Evolutionary conservation across 2,888 invertebrate genomes (phyloP).

Genomic region (Scaptomyza cyrtandrae): DNA sequence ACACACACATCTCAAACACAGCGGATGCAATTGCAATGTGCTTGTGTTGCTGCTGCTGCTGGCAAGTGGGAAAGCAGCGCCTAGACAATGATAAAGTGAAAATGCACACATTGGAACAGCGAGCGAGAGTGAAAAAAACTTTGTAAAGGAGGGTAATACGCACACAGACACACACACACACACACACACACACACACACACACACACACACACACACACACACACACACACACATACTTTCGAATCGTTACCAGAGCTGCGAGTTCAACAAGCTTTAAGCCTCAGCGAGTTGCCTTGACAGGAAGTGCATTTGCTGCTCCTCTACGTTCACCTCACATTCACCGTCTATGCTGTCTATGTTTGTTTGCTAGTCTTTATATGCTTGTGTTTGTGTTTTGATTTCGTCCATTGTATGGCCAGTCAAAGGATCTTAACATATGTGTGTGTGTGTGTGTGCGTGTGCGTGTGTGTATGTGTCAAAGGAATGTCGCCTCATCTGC

Average conservation of each 20-base stretch:
- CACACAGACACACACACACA: slow-evolving; percentile 11
- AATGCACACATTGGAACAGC: slow-evolving; percentile 51
- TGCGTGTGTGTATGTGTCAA: neutral
- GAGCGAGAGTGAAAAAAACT: slow-evolving; percentile 11
- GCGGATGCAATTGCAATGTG: slow-evolving; percentile 46
- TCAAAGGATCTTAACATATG: slow-evolving; percentile 53
- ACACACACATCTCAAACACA: slow-evolving; percentile 1
- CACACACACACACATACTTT: neutral
- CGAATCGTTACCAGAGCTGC: slow-evolving; percentile 13
- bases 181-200: neutral
- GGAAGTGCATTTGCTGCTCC: slow-evolving; percentile 57
- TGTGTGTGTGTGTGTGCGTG: slow-evolving; percentile 9
- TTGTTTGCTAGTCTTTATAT: slow-evolving; percentile 26
- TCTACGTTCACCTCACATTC: neutral
- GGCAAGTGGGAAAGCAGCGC: slow-evolving; percentile 59
- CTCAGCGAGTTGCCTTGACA: slow-evolving; percentile 34
- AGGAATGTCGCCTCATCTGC: slow-evolving; percentile 20
- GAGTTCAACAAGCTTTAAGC: slow-evolving; percentile 66
- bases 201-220: slow-evolving; percentile 12
- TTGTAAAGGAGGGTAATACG: slow-evolving; percentile 4
- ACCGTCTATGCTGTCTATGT: slow-evolving; percentile 6
- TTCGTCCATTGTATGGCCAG: slow-evolving; percentile 50
- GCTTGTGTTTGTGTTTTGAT: slow-evolving; percentile 48
- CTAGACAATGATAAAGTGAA: slow-evolving; percentile 77
- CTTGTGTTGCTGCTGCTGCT: slow-evolving; percentile 43